Conservation (phyloP, 2,113 vertebrate species). For the Platichthys stellatus region DNA sequence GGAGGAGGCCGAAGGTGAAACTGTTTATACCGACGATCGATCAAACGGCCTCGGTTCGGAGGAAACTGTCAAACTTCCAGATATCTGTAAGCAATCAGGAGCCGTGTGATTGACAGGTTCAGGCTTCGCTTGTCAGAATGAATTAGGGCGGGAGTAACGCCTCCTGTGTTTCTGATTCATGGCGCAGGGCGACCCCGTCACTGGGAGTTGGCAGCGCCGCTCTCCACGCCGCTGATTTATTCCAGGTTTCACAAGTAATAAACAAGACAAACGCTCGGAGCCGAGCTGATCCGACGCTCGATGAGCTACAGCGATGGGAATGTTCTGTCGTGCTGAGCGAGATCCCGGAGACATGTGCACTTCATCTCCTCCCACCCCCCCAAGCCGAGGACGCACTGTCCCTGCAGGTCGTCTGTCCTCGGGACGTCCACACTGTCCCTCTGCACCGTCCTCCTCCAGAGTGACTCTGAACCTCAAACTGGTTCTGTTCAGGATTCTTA, state of each 20-base stretch:
- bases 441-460: too few species aligned
- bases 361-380: constrained; percentile 38
- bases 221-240: constrained; percentile 55
- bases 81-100: constrained; percentile 60
- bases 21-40: not conserved
- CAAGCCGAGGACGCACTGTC: not conserved
- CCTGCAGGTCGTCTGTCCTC: too few species aligned
- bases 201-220: constrained; percentile 50
- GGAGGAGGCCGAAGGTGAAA: constrained; percentile 36
- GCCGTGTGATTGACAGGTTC: constrained; percentile 47
- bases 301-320: constrained; percentile 52
- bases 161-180: constrained; percentile 54
- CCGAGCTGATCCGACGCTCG: constrained; percentile 22
- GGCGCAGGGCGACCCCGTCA: constrained; percentile 49
- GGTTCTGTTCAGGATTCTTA: too few species aligned
- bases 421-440: too few species aligned
- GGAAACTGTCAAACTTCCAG: constrained; percentile 55
- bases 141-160: constrained; percentile 50
- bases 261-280: constrained; percentile 59
- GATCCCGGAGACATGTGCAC: constrained; percentile 27
- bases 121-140: constrained; percentile 52
- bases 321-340: constrained; percentile 47
- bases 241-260: constrained; percentile 66
- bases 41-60: not conserved
- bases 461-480: too few species aligned